These are phyloP conservation scores for Drosophila sechellia DNA, from an alignment of 1,140 invertebrate genomes.

Conservation along the genomic window DNA sequence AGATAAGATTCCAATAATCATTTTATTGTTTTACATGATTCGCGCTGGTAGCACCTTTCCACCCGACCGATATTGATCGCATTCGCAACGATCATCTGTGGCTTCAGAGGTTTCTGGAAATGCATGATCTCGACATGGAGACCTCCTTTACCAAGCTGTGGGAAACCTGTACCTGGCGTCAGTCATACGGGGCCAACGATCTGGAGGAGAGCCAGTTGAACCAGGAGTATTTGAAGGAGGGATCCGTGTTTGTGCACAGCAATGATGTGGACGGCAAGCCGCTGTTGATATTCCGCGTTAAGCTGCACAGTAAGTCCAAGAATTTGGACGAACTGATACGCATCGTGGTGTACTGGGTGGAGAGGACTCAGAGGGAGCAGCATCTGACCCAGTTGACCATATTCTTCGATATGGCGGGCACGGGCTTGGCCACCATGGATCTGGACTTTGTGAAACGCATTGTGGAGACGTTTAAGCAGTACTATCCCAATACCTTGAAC, in stretches of 20 bases:
- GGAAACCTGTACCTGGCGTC: slow-evolving; percentile 93
- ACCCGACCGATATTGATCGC: slow-evolving; percentile 88
- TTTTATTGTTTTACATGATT: neutral
- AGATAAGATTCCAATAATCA: slow-evolving; percentile 20
- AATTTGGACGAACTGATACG: slow-evolving; percentile 91
- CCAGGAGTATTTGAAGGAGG: slow-evolving; percentile 90
- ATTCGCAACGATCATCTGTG: slow-evolving; percentile 89
- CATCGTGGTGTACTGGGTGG: slow-evolving; percentile 95
- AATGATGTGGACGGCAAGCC: slow-evolving; percentile 92
- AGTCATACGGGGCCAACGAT: slow-evolving; percentile 91
- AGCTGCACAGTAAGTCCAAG: slow-evolving; percentile 90
- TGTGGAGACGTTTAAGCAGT: slow-evolving; percentile 93
- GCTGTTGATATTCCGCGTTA: slow-evolving; percentile 91
- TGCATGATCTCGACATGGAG: slow-evolving; percentile 88
- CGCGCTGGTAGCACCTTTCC: slow-evolving; percentile 82
- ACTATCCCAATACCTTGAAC: slow-evolving; percentile 96
- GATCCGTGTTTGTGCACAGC: slow-evolving; percentile 90
- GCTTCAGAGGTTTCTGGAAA: slow-evolving; percentile 89
- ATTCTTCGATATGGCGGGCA: slow-evolving; percentile 95
- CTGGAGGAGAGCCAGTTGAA: slow-evolving; percentile 89
- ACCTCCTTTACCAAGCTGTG: slow-evolving; percentile 91
- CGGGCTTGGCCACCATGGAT: slow-evolving; percentile 94
- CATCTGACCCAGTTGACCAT: slow-evolving; percentile 92
- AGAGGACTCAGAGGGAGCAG: slow-evolving; percentile 91
- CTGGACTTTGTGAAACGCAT: slow-evolving; percentile 94